These are phyloP conservation scores for Cheilosia pagana DNA, from an alignment of 2,888 invertebrate species.

Conservation along the genomic window DNA sequence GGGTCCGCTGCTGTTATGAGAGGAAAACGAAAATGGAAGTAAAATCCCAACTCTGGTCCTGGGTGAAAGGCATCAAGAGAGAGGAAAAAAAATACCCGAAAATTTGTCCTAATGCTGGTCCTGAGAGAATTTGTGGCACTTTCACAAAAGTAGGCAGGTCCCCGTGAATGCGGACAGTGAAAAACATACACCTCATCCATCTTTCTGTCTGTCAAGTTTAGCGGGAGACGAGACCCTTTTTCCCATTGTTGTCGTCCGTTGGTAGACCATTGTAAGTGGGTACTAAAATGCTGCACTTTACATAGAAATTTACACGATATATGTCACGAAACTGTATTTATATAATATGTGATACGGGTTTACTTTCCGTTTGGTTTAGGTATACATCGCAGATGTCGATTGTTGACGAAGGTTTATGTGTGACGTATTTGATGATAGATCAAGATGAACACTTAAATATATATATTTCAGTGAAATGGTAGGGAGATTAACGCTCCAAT, in stretches of 20 bases:
- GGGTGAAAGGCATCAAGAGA: conserved; percentile 33
- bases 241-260: conserved; percentile 48
- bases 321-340: conserved; percentile 50
- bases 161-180: conserved; percentile 65
- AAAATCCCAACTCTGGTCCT: conserved; percentile 31
- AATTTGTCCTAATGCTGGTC: conserved; percentile 70
- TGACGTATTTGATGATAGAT: conserved; percentile 38
- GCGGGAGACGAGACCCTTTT: conserved; percentile 70
- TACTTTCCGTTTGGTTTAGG: conserved; percentile 9
- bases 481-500: background rate
- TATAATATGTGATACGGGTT: conserved; percentile 56
- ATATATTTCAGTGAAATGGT: background rate
- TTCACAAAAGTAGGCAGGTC: conserved; percentile 72
- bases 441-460: conserved; percentile 11
- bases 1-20: conserved; percentile 17
- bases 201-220: conserved; percentile 74
- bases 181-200: conserved; percentile 71
- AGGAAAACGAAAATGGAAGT: conserved; percentile 4
- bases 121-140: conserved; percentile 69
- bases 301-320: conserved; percentile 66
- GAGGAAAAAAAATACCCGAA: conserved; percentile 38
- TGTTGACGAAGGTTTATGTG: conserved; percentile 56
- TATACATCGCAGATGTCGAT: conserved; percentile 64
- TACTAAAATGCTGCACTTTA: conserved; percentile 61
- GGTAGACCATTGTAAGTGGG: conserved; percentile 62